phyloP scores from a whole-genome alignment of 2,113 vertebrate species.

The Damaliscus lunatus region DNA sequence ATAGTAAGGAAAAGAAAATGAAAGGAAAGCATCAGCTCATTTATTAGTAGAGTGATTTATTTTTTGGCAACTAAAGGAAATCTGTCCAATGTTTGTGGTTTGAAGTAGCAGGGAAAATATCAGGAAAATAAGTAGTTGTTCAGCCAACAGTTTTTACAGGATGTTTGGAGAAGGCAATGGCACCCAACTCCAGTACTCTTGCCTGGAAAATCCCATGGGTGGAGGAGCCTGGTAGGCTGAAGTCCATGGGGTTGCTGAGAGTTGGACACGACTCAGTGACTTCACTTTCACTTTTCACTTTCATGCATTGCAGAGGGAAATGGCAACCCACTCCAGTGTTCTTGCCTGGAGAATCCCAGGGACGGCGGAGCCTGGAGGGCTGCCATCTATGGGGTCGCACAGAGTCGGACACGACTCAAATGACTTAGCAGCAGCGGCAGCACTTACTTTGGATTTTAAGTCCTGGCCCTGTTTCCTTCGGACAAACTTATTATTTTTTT shows the following conservation, averaged over 20 bases:
- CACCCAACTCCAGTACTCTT: no score
- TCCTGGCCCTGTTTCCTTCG: not conserved
- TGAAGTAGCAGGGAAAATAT: not conserved
- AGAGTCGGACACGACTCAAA: no score
- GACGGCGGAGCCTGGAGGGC: no score
- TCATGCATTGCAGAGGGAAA: no score
- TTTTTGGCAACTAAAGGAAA: not conserved
- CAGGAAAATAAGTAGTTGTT: not conserved
- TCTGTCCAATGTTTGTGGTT: not conserved
- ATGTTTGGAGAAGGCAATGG: not conserved
- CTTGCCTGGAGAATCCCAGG: no score
- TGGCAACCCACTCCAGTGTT: no score
- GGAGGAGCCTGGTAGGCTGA: no score
- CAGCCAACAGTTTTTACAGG: not conserved
- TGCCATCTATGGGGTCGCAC: no score
- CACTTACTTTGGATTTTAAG: not conserved
- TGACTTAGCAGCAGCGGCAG: not conserved
- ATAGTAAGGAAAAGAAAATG: conserved; percentile 23
- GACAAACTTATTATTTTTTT: conserved; percentile 12
- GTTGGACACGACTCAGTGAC: no score
- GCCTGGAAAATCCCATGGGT: no score
- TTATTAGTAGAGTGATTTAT: conserved; percentile 20
- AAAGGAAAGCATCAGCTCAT: not conserved
- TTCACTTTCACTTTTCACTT: no score
- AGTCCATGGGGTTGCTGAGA: no score